Evolutionary conservation across 2,888 invertebrate genomes (phyloP), one percentile per base, ranked within the genome.

Genomic region (Scaeva pyrastri): DNA sequence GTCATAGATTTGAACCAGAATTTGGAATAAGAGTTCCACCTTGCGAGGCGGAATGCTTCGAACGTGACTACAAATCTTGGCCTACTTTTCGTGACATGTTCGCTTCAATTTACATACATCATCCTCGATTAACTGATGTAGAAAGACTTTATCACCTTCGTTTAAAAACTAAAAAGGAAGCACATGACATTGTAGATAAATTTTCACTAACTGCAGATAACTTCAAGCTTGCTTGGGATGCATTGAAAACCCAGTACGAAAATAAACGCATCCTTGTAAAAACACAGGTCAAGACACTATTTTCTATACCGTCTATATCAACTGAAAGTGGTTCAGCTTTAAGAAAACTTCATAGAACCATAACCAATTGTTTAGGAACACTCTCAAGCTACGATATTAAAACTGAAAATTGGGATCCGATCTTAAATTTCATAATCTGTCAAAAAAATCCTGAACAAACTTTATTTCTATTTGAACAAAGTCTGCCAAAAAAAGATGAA

Each of bases 161-260:
- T 3, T 56, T 56, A 56, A 56, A 56, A 56, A 56, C 56, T 10
- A 31, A 56, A 31, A 56, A 56, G 2, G 56, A 58, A 58, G 56
- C 56, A 1, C 56, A 39, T 12, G 36, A 58, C 19, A 19, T 58
- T 12, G 58, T 58, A 1, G 19, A 58, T 1, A 58, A 36, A 7
- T 39, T 58, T 19, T 2, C 36, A 6, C 36, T 58, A 1, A 58
- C 58, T 3, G 58, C 58, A 26, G 31, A 48, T 48, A 31, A 64
- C 8, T 48, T 64, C 4, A 16, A 31, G 11, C 23, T 62, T 23
- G 60, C 41, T 12, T 60, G 31, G 60, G 41, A 41, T 11, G 36
- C 31, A 12, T 41, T 41, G 10, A 14, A 56, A 36, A 12, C 31
- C 16, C 55, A 55, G 14, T 55, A 55, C 4, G 55, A 55, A 26